Base-by-base conservation (phyloP, 2,113 vertebrate genomes). In the Prietella phreatophila region DNA sequence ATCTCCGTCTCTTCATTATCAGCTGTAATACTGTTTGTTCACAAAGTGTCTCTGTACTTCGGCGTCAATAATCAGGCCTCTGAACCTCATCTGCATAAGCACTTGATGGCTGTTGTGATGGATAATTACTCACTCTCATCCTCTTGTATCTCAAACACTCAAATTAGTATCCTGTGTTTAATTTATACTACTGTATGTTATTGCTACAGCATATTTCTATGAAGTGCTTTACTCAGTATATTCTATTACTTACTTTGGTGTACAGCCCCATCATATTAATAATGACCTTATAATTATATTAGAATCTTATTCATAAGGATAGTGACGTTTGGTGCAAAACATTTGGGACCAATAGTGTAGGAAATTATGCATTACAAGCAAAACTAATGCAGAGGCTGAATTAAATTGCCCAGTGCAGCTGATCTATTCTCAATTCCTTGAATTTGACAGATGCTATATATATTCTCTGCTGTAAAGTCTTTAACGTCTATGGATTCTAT, bases 371-470 rank as follows among this genome's bases (percentile, higher is more conserved):
- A 61, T 79, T 76, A 30, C 71, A 79, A 78, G 56, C 60, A 81
- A 85, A 56, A 71, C 5, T 69, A 85, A 53, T 56, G 47, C 67
- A 36, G n/a, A 71, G 65, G 5, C 30, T 50, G 42, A 86, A 85
- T 86, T 79, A 81, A 86, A 86, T 69, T 69, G 76, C 61, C 50
- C 78, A 69, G n/a, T 56, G 42, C 75, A 61, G 47, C 76, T 36
- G 85, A 81, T 65, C 60, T 84, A 84, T 50, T 63, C 19, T 76
- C 76, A 36, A 61, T 80, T 79, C 75, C 75, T 80, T 65, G 58
- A 86, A 69, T 61, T 58, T 65, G 42, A 67, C 60, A 81, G 20
- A 86, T 67, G 30, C 47, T 81, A 86, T 86, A 67, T 80, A 86
- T 86, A 81, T 78, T 56, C 19, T 39, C 27, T 67, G 47, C 76